A percentile compares a stretch with the other conserved stretches of the same genome.
Conservation (phyloP, 2,113 vertebrate genomes). For the Eudyptes chrysolophus region DNA sequence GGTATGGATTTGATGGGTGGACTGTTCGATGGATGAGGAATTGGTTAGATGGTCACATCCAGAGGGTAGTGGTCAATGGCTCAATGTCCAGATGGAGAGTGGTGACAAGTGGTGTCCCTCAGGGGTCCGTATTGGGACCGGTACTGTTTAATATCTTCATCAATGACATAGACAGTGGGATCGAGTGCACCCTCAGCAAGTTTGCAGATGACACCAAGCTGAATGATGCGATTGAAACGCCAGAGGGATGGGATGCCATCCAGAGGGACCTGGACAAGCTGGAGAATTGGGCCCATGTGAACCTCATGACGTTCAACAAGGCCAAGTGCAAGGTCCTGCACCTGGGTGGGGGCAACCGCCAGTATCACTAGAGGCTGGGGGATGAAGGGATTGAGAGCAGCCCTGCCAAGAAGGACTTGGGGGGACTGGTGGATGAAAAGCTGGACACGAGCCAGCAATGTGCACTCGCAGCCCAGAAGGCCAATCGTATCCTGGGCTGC, state of each 20-base stretch:
- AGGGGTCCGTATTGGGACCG: too few species aligned
- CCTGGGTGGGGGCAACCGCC: too few species aligned
- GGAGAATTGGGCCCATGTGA: not conserved
- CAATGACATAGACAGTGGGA: not conserved
- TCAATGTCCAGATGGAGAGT: not conserved
- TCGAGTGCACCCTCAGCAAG: not conserved
- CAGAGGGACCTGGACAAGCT: not conserved
- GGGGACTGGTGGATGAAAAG: too few species aligned
- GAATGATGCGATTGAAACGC: accelerated
- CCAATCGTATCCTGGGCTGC: too few species aligned
- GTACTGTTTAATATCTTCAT: not conserved
- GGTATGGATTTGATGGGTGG: not conserved
- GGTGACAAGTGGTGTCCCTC: not conserved
- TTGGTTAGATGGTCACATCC: not conserved
- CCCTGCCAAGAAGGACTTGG: too few species aligned
- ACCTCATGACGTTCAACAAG: too few species aligned
- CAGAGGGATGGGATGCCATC: not conserved
- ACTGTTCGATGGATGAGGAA: not conserved
- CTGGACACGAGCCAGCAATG: too few species aligned
- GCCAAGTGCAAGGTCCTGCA: too few species aligned
- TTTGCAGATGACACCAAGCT: not conserved
- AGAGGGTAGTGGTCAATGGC: not conserved
- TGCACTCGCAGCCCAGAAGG: too few species aligned
- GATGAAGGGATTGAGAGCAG: too few species aligned
- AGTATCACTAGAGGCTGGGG: too few species aligned